Base-by-base conservation (phyloP, 2,888 invertebrate species). In the Pandemis corylana region DNA sequence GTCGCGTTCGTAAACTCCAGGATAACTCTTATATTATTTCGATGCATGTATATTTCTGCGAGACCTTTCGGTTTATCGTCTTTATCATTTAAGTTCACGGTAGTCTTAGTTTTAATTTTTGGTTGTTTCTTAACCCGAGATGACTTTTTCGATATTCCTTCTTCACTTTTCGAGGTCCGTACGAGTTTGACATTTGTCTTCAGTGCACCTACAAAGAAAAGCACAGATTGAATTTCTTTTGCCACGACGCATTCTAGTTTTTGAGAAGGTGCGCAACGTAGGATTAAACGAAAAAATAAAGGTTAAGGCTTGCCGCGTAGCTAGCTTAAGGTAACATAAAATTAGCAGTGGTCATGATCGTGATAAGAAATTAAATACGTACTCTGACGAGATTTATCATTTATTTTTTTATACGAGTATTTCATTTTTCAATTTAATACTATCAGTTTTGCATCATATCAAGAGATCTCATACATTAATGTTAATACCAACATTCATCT, bases 1-100 rank as follows among this genome's bases (percentile, higher is more conserved):
- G 85, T 76, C 9, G 76, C 71, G 56, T 77, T 77, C 7, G 76
- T 71, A 44, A 70, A 76, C n/a, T 69, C 65, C 10, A 76, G 49
- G 36, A 77, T 72, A 49, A 72, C 72, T 63, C 20, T 62, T 36
- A 76, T 70, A 68, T 77, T 77, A 10, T 61, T 36, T 20, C 70
- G 51, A 67, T 77, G 72, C 49, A 53, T 67, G 5, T 53, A 36
- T 53, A 67, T 53, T 2, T 67, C 67, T 6, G 67, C 15, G 2
- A 36, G 53, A 15, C 36, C 10, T 41, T 53, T 67, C 1, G 9
- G 7, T 36, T 49, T 72, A 56, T 72, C 36, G 7, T 66, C 56
- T 3, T 44, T 46, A 51, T 59, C 13, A 51, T 62, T 62, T 62
- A 28, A 20, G 3, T 59, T 36, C 2, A 41, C 62, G n/a, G 41